A percentile compares a stretch with the other conserved stretches of the same genome.
These are phyloP conservation scores for Drosophila novamexicana DNA, from an alignment of 1,140 invertebrate species.

Conservation along the genomic window DNA sequence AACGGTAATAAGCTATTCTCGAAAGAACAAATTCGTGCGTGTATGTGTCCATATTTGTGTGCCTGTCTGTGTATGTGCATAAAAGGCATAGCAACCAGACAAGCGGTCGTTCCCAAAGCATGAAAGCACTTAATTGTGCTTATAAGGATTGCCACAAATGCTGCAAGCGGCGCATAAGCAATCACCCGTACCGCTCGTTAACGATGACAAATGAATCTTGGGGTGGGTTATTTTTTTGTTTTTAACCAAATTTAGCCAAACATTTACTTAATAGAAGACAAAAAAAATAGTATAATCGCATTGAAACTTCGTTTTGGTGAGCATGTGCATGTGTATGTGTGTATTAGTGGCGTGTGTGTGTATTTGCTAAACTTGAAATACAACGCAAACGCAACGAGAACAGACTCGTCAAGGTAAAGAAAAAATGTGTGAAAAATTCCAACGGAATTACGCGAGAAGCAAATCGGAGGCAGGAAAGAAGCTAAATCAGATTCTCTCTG, in stretches of 20 bases:
- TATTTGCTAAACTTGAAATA: constrained; percentile 72
- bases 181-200: constrained; percentile 20
- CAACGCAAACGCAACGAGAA: constrained; percentile 68
- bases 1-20: constrained; percentile 39
- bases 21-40: constrained; percentile 37
- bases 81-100: constrained; percentile 61
- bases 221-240: constrained; percentile 38
- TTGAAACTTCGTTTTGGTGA: constrained; percentile 46
- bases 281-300: constrained; percentile 44
- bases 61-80: constrained; percentile 44
- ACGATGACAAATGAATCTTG: constrained; percentile 58
- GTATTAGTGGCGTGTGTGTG: constrained; percentile 15
- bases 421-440: constrained; percentile 70
- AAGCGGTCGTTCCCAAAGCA: constrained; percentile 47
- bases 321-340: constrained; percentile 51
- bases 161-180: constrained; percentile 26
- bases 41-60: constrained; percentile 16
- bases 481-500: constrained; percentile 42
- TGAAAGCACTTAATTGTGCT: constrained; percentile 40
- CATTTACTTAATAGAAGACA: constrained; percentile 19
- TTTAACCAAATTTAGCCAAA: constrained; percentile 35
- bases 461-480: constrained; percentile 40
- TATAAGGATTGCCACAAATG: constrained; percentile 44
- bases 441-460: constrained; percentile 74
- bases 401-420: constrained; percentile 76